These are phyloP conservation scores for Xyrauchen texanus DNA, from an alignment of 2,113 vertebrate genomes.

Conservation along the genomic window DNA sequence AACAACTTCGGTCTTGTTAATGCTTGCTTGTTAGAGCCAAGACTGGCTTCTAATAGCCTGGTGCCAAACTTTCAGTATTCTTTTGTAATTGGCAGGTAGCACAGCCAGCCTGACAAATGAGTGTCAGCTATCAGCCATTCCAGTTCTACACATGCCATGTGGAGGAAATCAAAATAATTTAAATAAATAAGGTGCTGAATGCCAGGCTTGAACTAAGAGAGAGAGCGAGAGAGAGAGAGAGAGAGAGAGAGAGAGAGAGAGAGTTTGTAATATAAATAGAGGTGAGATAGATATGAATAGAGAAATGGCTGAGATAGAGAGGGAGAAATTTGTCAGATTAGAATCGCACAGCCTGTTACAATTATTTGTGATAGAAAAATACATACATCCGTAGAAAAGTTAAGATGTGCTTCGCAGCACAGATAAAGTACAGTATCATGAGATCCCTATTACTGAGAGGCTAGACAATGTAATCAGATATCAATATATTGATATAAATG, in stretches of 20 bases:
- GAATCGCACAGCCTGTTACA: conserved; percentile 61
- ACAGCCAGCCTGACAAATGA: conserved; percentile 74
- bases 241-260: not conserved
- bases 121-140: conserved; percentile 73
- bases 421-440: not conserved
- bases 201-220: conserved; percentile 60
- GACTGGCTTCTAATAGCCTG: conserved; percentile 68
- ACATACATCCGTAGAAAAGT: conserved; percentile 30
- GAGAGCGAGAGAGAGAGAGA: conserved; percentile 5
- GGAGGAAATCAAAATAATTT: conserved; percentile 77
- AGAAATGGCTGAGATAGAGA: not conserved
- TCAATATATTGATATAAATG: too few relatives aligned
- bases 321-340: conserved; percentile 48
- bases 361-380: conserved; percentile 59
- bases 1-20: conserved; percentile 63
- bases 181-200: conserved; percentile 78
- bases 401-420: not conserved
- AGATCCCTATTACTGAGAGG: too few relatives aligned
- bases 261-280: too few relatives aligned
- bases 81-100: conserved; percentile 75
- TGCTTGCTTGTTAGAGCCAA: conserved; percentile 65
- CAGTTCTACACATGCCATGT: conserved; percentile 64
- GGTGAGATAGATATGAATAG: conserved; percentile 1
- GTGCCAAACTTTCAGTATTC: conserved; percentile 67
- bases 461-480: too few relatives aligned